Conservation (phyloP, 2,888 invertebrate genomes). For the Pollenia amentaria region DNA sequence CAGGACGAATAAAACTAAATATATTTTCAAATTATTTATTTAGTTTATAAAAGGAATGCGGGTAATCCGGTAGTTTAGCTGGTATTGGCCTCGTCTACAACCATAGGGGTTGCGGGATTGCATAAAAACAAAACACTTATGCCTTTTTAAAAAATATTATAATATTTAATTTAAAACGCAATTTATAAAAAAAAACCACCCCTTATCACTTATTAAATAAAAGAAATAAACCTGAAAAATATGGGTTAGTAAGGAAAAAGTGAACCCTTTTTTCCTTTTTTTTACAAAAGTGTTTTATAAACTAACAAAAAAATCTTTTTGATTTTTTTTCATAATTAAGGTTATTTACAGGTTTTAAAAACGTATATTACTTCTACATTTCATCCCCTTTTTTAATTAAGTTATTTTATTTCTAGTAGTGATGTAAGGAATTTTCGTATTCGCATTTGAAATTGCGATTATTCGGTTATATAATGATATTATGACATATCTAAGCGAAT, state of each 20-base stretch:
- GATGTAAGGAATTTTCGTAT: too few relatives aligned
- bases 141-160: not conserved
- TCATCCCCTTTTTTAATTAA: not conserved
- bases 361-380: too few relatives aligned
- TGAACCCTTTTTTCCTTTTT: not conserved
- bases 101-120: too few relatives aligned
- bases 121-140: not conserved
- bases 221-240: slow-evolving; percentile 33
- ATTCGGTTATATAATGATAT: too few relatives aligned
- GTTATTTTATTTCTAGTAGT: not conserved
- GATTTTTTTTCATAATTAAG: slow-evolving; percentile 27
- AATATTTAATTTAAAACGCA: slow-evolving; percentile 35
- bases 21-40: too few relatives aligned
- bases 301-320: slow-evolving; percentile 23
- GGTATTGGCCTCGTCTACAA: too few relatives aligned
- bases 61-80: too few relatives aligned
- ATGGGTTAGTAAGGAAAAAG: slow-evolving; percentile 60
- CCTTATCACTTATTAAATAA: slow-evolving; percentile 33
- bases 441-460: too few relatives aligned
- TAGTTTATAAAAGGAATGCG: too few relatives aligned
- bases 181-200: slow-evolving; percentile 34
- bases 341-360: too few relatives aligned
- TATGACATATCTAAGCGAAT: too few relatives aligned
- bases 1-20: too few relatives aligned
- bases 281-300: not conserved